These are phyloP conservation scores for Argyra leucocephala DNA, from an alignment of 2,888 invertebrate genomes.

Conservation along the genomic window DNA sequence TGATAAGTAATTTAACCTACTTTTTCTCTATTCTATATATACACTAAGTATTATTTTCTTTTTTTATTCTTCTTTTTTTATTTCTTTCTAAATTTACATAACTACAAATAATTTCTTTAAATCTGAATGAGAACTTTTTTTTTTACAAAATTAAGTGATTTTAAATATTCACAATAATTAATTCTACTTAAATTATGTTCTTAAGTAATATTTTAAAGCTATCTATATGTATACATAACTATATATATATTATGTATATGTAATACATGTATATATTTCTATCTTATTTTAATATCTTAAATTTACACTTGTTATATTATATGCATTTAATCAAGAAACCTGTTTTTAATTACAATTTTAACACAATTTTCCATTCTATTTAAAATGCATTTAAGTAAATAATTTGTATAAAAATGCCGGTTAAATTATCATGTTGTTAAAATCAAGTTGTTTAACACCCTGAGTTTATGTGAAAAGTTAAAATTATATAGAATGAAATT, in stretches of 20 bases:
- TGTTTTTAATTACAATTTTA: constrained; percentile 3
- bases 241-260: background rate
- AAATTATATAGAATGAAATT: background rate
- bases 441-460: background rate
- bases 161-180: background rate
- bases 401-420: background rate
- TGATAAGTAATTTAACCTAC: too few species aligned
- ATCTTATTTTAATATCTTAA: background rate
- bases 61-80: too few species aligned
- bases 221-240: too few species aligned
- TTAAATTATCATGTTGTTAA: background rate
- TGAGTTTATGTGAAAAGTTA: too few species aligned
- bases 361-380: constrained; percentile 6
- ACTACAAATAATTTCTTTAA: too few species aligned
- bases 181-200: too few species aligned
- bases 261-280: background rate
- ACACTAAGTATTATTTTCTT: too few species aligned
- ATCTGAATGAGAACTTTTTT: background rate
- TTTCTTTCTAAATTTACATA: too few species aligned
- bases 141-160: background rate
- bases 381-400: constrained; percentile 1
- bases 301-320: background rate
- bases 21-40: too few species aligned
- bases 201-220: too few species aligned
- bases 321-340: background rate